Conservation (phyloP, 2,113 vertebrate genomes). For the Harpagus bidentatus region DNA sequence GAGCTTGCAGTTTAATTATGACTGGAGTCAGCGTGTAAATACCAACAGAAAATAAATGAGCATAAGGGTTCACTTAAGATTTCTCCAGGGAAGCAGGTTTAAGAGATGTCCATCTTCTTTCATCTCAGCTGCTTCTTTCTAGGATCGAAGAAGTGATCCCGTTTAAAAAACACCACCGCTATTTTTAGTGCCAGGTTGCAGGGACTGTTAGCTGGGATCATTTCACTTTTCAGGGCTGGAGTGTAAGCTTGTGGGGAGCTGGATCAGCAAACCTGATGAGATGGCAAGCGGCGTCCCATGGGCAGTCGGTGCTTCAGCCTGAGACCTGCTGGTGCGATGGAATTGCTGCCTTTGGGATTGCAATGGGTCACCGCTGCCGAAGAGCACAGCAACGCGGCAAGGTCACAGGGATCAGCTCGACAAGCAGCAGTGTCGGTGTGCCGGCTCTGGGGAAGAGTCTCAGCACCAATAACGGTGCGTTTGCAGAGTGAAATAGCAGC, state of each 20-base stretch:
- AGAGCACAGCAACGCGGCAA: neutral
- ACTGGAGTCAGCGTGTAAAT: neutral
- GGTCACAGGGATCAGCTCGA: neutral
- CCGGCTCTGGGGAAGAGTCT: neutral
- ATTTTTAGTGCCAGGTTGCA: neutral
- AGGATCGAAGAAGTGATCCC: neutral
- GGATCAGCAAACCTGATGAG: neutral
- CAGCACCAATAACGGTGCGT: neutral
- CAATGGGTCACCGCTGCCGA: neutral
- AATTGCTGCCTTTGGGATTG: neutral
- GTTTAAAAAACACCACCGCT: neutral
- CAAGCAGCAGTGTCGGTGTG: neutral
- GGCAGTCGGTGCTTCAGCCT: neutral
- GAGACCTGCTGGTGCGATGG: neutral
- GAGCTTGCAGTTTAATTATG: conserved; percentile 43
- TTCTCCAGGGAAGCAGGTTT: conserved; percentile 19
- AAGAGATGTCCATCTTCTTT: neutral
- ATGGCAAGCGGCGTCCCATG: neutral
- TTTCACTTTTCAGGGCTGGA: neutral
- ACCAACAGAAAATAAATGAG: conserved; percentile 35
- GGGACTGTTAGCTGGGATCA: neutral
- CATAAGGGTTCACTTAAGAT: conserved; percentile 29
- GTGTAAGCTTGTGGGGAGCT: neutral
- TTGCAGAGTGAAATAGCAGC: neutral
- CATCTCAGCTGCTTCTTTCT: neutral